Base-by-base conservation (phyloP, 2,797 vertebrate genomes). In the Peromyscus attwateri region DNA sequence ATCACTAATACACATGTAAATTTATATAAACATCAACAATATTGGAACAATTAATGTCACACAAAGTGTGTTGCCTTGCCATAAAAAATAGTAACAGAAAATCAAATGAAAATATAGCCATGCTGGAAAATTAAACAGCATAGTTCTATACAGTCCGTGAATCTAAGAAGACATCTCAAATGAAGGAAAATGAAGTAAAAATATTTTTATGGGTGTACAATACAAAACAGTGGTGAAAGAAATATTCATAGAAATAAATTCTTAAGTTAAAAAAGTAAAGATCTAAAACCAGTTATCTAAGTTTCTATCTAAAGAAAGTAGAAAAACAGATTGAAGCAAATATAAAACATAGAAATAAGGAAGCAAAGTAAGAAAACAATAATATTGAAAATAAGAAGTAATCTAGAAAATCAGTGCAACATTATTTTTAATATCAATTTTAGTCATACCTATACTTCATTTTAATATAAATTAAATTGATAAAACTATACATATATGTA, bases 1-100 rank as follows among this genome's bases (percentile, higher is more conserved):
- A 52, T 27, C 66, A 55, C 31, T 55, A 55, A 71, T 70, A 27
- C 21, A 27, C 34, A 46, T 21, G 40, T 23, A 84, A 46, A 66
- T 46, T 10, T 55, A n/a, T n/a, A 77, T 37, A 85, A 75, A 68
- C 12, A 27, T 90, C 19, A 94, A 57, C 43, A 87, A 57, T 9
- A 80, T 60, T 75, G 64, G 77, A 89, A 83, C n/a, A 89, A 62
- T 52, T 70, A 17, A 82, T 31, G 66, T n/a, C 75, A 85, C 29
- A 81, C 6, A 80, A 64, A 60, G 13, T 95, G 71, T 88, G 57
- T 75, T 92, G 21, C 81, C 40, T 60, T 85, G 49, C 12, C 43
- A 85, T 81, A 70, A 94, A 89, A 62, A 94, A 84, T 76, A 27
- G 6, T 57, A 95, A 92, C 13, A 91, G n/a, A 82, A 91, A 96